Base-by-base conservation (phyloP, 2,888 invertebrate species). In the Tiliacea citrago region DNA sequence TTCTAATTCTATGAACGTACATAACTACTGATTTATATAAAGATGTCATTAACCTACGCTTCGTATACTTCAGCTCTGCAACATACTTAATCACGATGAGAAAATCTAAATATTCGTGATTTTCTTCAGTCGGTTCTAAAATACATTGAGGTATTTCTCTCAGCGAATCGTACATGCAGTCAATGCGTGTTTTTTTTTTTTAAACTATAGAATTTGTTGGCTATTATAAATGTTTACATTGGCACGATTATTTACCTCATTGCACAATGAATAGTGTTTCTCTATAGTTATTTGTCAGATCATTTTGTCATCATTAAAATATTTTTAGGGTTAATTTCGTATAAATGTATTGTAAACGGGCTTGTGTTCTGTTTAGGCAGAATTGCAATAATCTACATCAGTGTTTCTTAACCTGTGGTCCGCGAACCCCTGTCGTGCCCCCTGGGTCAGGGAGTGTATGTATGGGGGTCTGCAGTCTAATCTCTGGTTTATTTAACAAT, bases 1-100 rank as follows among this genome's bases (percentile, higher is more conserved):
- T 55, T 5, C 10, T 21, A 18, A 57, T 47, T 61, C 61, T 24
- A 24, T 35, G 5, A 49, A n/a, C 35, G n/a, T 61, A 49, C 1
- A 74, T 21, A 69, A 49, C 49, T 45, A 9, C 24, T 18, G 62
- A 65, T 63, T 73, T 58, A 65, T 77, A 39, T 58, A 18, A 60
- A 29, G 39, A 81, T 63, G 77, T 63, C 58, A 81, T 47, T 81
- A 81, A 63, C 75, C 80, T 72, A 61, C 53, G n/a, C 29, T 51
- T 60, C 29, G 53, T 65, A 42, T 35, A 73, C 29, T 72, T n/a
- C 21, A n/a, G n/a, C 47, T 80, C 35, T 21, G 35, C 42, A 24
- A 51, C 29, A 45, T 35, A 35, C 7, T 39, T 39, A 29, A 55
- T 53, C 47, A 57, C 66, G 39, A 24, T 3, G n/a, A n/a, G 49